A percentile compares a stretch with the other conserved stretches of the same genome.
These are phyloP conservation scores for Empis stercorea DNA, from an alignment of 2,888 invertebrate species.

Conservation along the genomic window DNA sequence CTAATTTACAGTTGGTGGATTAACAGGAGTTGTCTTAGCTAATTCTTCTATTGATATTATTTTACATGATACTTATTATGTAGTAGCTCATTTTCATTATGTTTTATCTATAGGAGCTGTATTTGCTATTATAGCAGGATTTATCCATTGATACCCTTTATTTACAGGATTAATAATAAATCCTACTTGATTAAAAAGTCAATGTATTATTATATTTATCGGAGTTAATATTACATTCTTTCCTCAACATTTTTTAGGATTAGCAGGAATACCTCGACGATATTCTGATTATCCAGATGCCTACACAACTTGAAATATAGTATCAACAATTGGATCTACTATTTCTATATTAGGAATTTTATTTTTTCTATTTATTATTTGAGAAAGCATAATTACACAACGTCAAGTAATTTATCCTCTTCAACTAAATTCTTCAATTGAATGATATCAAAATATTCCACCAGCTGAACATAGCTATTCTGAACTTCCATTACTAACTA, in stretches of 20 bases:
- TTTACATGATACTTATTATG: conserved; percentile 73
- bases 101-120: conserved; percentile 68
- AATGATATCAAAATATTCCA: conserved; percentile 46
- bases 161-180: conserved; percentile 50
- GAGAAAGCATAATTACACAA: conserved; percentile 44
- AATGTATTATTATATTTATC: conserved; percentile 59
- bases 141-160: conserved; percentile 58
- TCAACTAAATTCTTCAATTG: conserved; percentile 44
- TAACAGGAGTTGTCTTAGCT: conserved; percentile 51
- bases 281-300: conserved; percentile 60
- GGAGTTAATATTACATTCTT: conserved; percentile 70
- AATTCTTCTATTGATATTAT: conserved; percentile 67
- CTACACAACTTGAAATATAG: conserved; percentile 51
- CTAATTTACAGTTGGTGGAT: conserved; percentile 61
- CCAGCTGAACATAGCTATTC: conserved; percentile 47
- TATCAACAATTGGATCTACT: conserved; percentile 54
- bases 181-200: conserved; percentile 46
- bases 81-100: conserved; percentile 73
- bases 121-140: conserved; percentile 62
- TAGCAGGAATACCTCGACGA: conserved; percentile 61
- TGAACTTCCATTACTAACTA: conserved; percentile 44
- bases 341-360: conserved; percentile 47
- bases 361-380: conserved; percentile 47
- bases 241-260: conserved; percentile 63
- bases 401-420: conserved; percentile 39